Evolutionary conservation across 92 coral and sea anemone genomes (phyloP), one percentile per base, ranked within the genome.

Genomic region (Phenganax subtilis): DNA sequence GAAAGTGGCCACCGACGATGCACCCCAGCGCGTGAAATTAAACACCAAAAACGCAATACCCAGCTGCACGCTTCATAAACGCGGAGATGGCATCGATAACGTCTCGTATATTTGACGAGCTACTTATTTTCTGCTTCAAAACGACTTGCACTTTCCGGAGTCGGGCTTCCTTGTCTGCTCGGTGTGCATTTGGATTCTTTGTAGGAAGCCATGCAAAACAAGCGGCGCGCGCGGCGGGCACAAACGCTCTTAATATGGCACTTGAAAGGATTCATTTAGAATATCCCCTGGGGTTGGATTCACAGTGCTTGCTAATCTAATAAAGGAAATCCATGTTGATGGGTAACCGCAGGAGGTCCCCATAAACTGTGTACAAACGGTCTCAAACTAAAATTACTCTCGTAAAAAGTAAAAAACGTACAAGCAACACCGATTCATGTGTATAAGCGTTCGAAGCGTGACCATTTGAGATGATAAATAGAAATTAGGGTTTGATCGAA

Each of bases 291-390:
- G 83, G 83, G 83, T 79, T 65, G 37, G 74, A 79, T 79, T 79
- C 83, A 79, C 73, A 60, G 83, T 79, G 67, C 51, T 51, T 37
- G 72, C 70, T 79, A 79, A 79, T 79, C 83, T 79, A 79, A 79
- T 79, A 62, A 79, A 64, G 83, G 83, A 79, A 79, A 79, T 79
- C 83, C 65, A 79, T 79, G 83, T 63, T 79, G 83, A 79, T 79
- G 74, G 73, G 17, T 63, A 79, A 65, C 83, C 83, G 69, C 83
- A 79, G 83, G 83, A 79, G 83, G 83, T 64, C 67, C 28, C 37
- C 59, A 3, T 68, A 68, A 53, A 63, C 74, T 63, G 58, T 77
- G 83, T 79, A 68, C 53, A 79, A 64, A 79, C 74, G 9, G 74
- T 79, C 83, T 77, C 82, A 74, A 60, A 55, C 16, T 51, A 52